Base-by-base conservation (phyloP, 2,113 vertebrate genomes). In the Poecile atricapillus region DNA sequence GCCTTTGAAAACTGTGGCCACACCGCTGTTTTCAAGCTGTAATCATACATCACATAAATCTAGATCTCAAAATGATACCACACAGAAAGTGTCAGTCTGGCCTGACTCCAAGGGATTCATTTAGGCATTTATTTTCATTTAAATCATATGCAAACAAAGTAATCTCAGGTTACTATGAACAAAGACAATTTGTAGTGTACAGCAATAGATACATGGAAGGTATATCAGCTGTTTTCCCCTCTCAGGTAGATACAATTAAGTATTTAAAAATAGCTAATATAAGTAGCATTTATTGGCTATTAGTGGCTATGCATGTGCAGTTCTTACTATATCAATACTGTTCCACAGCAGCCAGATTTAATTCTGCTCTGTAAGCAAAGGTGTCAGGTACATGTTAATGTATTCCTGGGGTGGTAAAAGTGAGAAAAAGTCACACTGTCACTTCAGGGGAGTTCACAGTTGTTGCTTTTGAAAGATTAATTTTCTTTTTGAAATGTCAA, bases 91-190 rank as follows among this genome's bases (percentile, higher is more conserved):
- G 33, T 89, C 80, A 55, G 60, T 59, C 71, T 94, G 89, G 69
- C 55, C 28, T 81, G 56, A 65, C 28, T 96, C 82, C 92, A 93
- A 82, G 16, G 63, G 63, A 53, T 50, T 85, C 63, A 88, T 91
- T 91, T 79, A 90, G 55, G 49, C 37, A 74, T 94, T 95, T 87
- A 52, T 90, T 62, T 91, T 83, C 43, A 69, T 88, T 96, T 90
- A 90, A 95, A 73, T 92, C 25, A 64, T 74, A 62, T 27, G n/a
- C 28, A 90, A 89, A 69, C 21, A 83, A 76, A 79, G 7, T 10
- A 23, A 85, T 90, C 46, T 93, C 75, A 53, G 24, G 67, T 76
- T 92, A 58, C 63, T 65, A 58, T 50, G n/a, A 92, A 71, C 76
- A 85, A 85, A 58, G 52, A 44, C 37, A 69, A 86, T 68, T 88